These are phyloP conservation scores for Tetranychus cinnabarinus DNA, from an alignment of 1,140 invertebrate species.

Conservation along the genomic window DNA sequence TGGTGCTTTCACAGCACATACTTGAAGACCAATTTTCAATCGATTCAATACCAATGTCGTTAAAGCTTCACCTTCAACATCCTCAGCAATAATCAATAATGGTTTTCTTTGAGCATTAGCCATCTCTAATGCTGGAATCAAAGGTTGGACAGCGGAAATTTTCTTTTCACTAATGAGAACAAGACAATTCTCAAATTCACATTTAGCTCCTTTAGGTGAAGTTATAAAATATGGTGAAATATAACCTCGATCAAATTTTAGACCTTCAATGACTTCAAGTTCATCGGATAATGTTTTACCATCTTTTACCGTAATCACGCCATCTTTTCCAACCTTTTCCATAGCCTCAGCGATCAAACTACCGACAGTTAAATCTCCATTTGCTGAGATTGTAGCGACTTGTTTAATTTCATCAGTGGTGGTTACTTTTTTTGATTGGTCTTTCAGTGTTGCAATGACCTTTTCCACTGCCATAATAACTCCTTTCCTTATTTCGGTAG, in stretches of 20 bases:
- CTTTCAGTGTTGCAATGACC: constrained; percentile 66
- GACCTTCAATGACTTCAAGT: constrained; percentile 92
- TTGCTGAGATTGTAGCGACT: constrained; percentile 98
- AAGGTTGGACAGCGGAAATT: constrained; percentile 84
- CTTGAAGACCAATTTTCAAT: constrained; percentile 87
- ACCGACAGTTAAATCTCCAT: constrained; percentile 79
- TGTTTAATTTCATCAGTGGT: constrained; percentile 98
- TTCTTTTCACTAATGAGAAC: constrained; percentile 94
- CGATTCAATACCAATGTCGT: constrained; percentile 92
- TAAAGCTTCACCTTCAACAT: constrained; percentile 94
- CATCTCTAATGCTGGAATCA: constrained; percentile 89
- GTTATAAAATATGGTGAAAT: constrained; percentile 99
- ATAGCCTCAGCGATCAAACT: constrained; percentile 93
- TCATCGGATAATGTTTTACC: constrained; percentile 94
- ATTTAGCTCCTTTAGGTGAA: constrained; percentile 84
- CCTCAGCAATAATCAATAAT: constrained; percentile 90
- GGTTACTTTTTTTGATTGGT: constrained; percentile 75
- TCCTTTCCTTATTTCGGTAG: constrained; percentile 80
- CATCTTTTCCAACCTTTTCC: constrained; percentile 89
- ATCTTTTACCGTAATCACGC: constrained; percentile 98
- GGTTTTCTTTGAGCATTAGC: constrained; percentile 85
- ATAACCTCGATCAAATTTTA: constrained; percentile 99
- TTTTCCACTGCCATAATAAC: constrained; percentile 90
- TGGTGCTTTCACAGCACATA: constrained; percentile 94
- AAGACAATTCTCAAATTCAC: constrained; percentile 92